Evolutionary conservation across 2,888 invertebrate species (phyloP).

Genomic region (Prostheceraeus crozeri): DNA sequence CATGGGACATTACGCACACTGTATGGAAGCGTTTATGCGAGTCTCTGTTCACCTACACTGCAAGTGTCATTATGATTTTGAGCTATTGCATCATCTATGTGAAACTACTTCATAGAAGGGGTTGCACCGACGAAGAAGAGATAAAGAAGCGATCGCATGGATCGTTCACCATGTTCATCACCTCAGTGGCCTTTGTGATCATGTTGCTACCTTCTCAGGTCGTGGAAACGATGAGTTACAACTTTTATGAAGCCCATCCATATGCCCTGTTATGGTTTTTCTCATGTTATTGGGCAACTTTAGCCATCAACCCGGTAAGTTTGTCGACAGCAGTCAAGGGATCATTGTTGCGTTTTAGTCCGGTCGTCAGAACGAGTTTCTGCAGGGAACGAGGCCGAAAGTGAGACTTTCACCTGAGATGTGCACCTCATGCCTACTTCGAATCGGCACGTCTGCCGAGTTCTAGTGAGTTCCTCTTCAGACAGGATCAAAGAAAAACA

Average conservation of each 20-base stretch:
- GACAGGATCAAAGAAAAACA: too few species aligned
- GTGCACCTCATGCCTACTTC: too few species aligned
- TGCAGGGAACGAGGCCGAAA: too few species aligned
- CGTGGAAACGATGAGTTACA: neutral
- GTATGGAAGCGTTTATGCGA: neutral
- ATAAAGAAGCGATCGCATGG: neutral
- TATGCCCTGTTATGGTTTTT: constrained; percentile 5
- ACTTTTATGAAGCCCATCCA: neutral
- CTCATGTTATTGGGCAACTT: constrained; percentile 5
- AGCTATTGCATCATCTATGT: neutral
- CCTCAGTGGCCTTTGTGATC: neutral
- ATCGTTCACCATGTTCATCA: neutral
- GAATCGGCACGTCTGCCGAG: too few species aligned
- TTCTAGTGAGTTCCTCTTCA: too few species aligned
- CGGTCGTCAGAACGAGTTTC: too few species aligned
- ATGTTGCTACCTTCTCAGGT: neutral
- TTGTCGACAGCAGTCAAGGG: too few species aligned
- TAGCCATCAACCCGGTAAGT: constrained; percentile 17
- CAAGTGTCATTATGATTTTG: neutral
- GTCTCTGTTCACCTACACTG: neutral
- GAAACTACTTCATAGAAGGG: neutral
- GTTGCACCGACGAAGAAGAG: neutral
- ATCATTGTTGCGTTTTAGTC: too few species aligned
- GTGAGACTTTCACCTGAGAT: too few species aligned
- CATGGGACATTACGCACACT: constrained; percentile 20